Base-by-base conservation (phyloP, 2,797 vertebrate genomes). In the Lindbergichthys nudifrons region DNA sequence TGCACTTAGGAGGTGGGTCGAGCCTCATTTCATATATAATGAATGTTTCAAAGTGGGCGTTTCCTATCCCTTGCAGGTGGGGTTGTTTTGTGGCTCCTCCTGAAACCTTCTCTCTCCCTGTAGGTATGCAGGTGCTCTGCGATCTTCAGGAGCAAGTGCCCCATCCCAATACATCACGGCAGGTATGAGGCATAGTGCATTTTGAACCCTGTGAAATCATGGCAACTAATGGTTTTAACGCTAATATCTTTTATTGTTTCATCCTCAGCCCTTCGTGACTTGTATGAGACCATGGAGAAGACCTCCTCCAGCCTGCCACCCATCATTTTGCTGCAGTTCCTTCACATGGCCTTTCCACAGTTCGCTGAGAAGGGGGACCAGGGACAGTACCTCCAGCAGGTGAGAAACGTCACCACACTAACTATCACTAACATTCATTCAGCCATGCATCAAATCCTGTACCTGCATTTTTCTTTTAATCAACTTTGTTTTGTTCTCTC, bases 241-340 rank as follows among this genome's bases (percentile, higher is more conserved):
- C 43, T 0, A 56, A 60, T 26, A 30, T 59, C 9, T n/a, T 39
- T 32, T 19, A 4, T 65, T 5, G 15, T 72, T 89, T 81, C 83
- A 84, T 87, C 46, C 48, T 69, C 92, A 99, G 98, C 98, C 81
- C 94, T 99, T 90, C 96, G 98, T 92, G 98, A 99, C 92, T 94
- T 99, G 80, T 99, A 97, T 84, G 97, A 98, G 92, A 98, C 98
- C 77, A 99, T 99, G 98, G 98, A 99, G 79, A 99, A 98, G 96
- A 99, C 97, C 71, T 98, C 98, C 65, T 97, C 98, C 87, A 99
- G 97, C 95, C 97, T 99, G 84, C 98, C 98, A 42, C 98, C 98
- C 67, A 99, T 99, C 87, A 99, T 99, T 91, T 91, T 99, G 73
- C 96, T 99, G 90, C 98, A 99, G 88, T 98, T 99, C 91, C 96